Evolutionary conservation across 2,113 vertebrate species (phyloP), one percentile per base, ranked within the genome.

Genomic region (Haemorhous mexicanus): DNA sequence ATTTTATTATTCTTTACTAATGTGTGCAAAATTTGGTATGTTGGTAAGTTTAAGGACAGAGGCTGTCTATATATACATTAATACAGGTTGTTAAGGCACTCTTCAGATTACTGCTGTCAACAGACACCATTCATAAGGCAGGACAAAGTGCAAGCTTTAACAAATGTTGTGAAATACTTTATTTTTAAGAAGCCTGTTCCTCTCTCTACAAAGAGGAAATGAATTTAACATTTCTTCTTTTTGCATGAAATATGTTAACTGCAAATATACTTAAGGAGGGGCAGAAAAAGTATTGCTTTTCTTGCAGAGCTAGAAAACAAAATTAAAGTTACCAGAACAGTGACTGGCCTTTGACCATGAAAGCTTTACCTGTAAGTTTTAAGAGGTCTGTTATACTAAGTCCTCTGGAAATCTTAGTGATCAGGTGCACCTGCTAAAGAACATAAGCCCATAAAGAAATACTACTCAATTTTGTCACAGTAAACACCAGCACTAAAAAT

Each of bases 201-300:
- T 83, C 81, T 93, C 78, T 58, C 46, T 87, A 58, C 37, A 62
- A 79, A 94, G 87, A 94, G 94, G 94, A 97, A 96, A 96, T 55
- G 44, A 92, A 95, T 84, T 94, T 46, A 95, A 76, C 63, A 79
- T 96, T 96, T 96, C 91, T 97, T 89, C 89, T 75, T 96, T 94
- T 92, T 58, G 68, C 17, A 49, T 37, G 11, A 87, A 92, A 78
- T 77, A 84, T 81, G 28, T 35, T 76, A 79, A 73, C 61, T 69
- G 46, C 62, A 82, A 59, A 91, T 43, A 61, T 19, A 68, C 68
- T 62, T 67, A 35, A 37, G 20, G 68, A 64, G 10, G 4, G 6
- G 16, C 15, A 87, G 37, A 92, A 72, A 89, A 79, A 70, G 14
- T 9, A 74, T 0, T 67, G 33, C 10, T 70, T 61, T 87, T 75